phyloP scores from a whole-genome alignment of 2,797 vertebrate species.

The Eutrigla gurnardus region DNA sequence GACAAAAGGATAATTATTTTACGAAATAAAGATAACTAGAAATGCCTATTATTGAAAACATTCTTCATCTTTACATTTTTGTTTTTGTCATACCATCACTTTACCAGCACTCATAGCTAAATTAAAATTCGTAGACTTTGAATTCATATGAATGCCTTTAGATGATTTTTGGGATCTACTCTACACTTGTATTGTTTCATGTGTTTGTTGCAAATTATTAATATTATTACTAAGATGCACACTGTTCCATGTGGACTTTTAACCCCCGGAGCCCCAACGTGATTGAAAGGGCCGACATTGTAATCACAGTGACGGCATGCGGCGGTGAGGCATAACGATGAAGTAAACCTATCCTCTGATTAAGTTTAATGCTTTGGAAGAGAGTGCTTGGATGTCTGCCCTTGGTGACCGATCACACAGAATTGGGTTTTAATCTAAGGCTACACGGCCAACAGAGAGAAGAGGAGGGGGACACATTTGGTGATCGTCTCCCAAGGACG shows the following conservation, averaged over 20 bases:
- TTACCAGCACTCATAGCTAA: not conserved
- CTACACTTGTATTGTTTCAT: not conserved
- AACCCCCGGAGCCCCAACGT: constrained; percentile 1
- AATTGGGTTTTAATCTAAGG: constrained; percentile 76
- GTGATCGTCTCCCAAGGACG: constrained; percentile 79
- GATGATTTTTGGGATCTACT: not conserved
- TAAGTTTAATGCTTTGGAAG: constrained; percentile 57
- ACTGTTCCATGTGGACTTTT: constrained; percentile 3
- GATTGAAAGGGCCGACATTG: constrained; percentile 21
- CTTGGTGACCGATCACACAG: constrained; percentile 68
- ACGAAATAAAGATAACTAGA: not conserved
- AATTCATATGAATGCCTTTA: not conserved
- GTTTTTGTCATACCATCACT: not conserved
- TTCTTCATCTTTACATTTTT: not conserved
- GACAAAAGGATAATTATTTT: not conserved
- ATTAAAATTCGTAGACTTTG: not conserved
- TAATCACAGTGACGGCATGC: constrained; percentile 32
- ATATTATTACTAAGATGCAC: not conserved
- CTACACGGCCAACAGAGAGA: constrained; percentile 30
- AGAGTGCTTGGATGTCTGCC: constrained; percentile 50
- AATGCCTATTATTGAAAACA: not conserved
- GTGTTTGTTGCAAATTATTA: not conserved
- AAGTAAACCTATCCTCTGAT: constrained; percentile 56
- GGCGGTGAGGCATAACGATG: constrained; percentile 16
- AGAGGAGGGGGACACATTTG: constrained; percentile 44